phyloP scores from a whole-genome alignment of 2,113 vertebrate species.

The Trematomus loennbergii region DNA sequence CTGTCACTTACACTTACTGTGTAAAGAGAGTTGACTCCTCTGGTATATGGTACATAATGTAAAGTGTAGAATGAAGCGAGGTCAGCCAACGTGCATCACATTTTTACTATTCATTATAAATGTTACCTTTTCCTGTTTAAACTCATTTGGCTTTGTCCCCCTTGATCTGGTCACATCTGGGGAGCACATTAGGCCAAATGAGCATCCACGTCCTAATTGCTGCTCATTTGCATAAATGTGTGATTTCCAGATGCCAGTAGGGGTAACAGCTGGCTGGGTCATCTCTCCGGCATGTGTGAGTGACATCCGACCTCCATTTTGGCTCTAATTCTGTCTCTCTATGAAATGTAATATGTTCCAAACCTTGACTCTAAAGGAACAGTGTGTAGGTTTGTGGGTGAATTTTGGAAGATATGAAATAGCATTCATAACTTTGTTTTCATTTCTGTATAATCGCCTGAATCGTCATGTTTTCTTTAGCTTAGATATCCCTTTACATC shows the following conservation, averaged over 20 bases:
- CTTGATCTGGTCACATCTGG: conserved; percentile 45
- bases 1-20: conserved; percentile 54
- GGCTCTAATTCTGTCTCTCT: conserved; percentile 19
- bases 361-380: not conserved
- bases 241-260: conserved; percentile 50
- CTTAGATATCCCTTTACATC: too few relatives aligned
- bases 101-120: conserved; percentile 34
- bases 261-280: conserved; percentile 51
- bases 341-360: conserved; percentile 5
- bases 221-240: conserved; percentile 58
- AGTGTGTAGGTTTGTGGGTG: too few relatives aligned
- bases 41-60: conserved; percentile 25
- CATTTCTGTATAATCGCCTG: too few relatives aligned
- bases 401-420: too few relatives aligned
- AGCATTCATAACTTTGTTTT: too few relatives aligned
- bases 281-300: conserved; percentile 9
- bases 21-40: conserved; percentile 51
- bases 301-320: conserved; percentile 42
- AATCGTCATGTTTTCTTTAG: too few relatives aligned
- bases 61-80: conserved; percentile 26
- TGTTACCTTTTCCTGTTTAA: conserved; percentile 23
- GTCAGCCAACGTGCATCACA: conserved; percentile 36
- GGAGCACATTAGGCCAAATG: conserved; percentile 60
- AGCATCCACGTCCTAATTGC: conserved; percentile 47
- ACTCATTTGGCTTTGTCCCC: conserved; percentile 3